These are phyloP conservation scores for Caenorhabditis brenneri DNA, from an alignment of 1,140 invertebrate species.

Conservation along the genomic window DNA sequence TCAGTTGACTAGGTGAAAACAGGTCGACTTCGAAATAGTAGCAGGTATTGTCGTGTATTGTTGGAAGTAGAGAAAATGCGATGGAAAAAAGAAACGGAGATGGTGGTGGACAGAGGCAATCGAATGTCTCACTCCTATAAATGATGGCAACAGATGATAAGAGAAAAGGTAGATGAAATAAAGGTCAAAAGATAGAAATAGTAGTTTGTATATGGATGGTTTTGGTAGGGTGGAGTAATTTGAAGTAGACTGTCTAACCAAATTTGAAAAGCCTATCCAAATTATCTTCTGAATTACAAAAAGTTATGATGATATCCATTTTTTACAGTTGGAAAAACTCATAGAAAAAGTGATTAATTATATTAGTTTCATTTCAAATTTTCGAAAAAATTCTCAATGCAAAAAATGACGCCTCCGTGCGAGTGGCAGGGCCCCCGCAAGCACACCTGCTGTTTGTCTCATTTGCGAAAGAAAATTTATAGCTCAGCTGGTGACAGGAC, in stretches of 20 bases:
- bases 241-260: too few relatives aligned
- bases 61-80: too few relatives aligned
- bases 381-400: too few relatives aligned
- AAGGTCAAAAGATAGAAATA: not conserved
- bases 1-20: not conserved
- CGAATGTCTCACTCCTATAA: not conserved
- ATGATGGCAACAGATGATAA: not conserved
- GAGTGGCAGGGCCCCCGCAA: not conserved
- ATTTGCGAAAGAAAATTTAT: constrained; percentile 2
- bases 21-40: not conserved
- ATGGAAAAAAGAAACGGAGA: not conserved
- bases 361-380: too few relatives aligned
- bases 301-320: too few relatives aligned
- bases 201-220: not conserved
- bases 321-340: too few relatives aligned
- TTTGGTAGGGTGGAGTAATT: too few relatives aligned
- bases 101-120: not conserved
- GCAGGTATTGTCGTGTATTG: not conserved
- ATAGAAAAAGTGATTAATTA: too few relatives aligned
- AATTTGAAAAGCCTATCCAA: too few relatives aligned
- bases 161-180: too few relatives aligned
- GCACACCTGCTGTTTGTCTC: constrained; percentile 17
- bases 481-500: not conserved
- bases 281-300: too few relatives aligned
- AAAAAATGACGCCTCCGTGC: not conserved